Evolutionary conservation across 2,797 vertebrate species (phyloP).

Genomic region (Echeneis naucrates): DNA sequence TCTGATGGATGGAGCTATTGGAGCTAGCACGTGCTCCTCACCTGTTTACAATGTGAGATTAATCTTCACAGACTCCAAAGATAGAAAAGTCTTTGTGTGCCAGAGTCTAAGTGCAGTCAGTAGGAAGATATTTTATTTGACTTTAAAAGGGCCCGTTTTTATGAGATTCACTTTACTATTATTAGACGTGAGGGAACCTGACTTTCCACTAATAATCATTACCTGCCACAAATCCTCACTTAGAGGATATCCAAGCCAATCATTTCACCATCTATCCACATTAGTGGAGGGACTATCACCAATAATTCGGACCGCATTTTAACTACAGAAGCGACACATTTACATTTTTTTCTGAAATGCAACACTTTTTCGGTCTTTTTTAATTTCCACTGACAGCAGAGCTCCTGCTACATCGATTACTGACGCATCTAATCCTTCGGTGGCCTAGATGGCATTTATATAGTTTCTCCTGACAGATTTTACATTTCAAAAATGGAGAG

Average conservation of each 20-base stretch:
- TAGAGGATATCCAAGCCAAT: slow-evolving; percentile 57
- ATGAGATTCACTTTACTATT: slow-evolving; percentile 65
- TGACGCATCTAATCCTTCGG: slow-evolving; percentile 49
- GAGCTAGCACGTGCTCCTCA: slow-evolving; percentile 43
- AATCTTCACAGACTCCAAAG: slow-evolving; percentile 39
- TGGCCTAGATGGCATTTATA: slow-evolving; percentile 56
- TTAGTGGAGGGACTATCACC: slow-evolving; percentile 60
- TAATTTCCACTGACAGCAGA: slow-evolving; percentile 45
- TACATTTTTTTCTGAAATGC: slow-evolving; percentile 54
- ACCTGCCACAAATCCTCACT: slow-evolving; percentile 65
- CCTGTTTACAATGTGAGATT: slow-evolving; percentile 52
- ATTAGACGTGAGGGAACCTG: slow-evolving; percentile 61
- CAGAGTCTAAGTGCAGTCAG: slow-evolving; percentile 49
- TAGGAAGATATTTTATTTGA: slow-evolving; percentile 42
- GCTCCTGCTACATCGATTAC: slow-evolving; percentile 70
- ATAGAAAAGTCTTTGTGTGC: slow-evolving; percentile 15
- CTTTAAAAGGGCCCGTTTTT: slow-evolving; percentile 45
- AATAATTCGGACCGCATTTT: slow-evolving; percentile 45
- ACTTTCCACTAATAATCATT: slow-evolving; percentile 70
- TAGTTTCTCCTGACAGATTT: slow-evolving; percentile 57
- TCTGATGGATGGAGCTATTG: slow-evolving; percentile 35
- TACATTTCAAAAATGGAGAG: slow-evolving; percentile 53
- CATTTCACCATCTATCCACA: slow-evolving; percentile 69
- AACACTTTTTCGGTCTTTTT: slow-evolving; percentile 19
- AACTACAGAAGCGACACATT: slow-evolving; percentile 61